A percentile compares a stretch with the other conserved stretches of the same genome.
Evolutionary conservation across 2,888 invertebrate species (phyloP).

Genomic region (Calameuta filiformis): DNA sequence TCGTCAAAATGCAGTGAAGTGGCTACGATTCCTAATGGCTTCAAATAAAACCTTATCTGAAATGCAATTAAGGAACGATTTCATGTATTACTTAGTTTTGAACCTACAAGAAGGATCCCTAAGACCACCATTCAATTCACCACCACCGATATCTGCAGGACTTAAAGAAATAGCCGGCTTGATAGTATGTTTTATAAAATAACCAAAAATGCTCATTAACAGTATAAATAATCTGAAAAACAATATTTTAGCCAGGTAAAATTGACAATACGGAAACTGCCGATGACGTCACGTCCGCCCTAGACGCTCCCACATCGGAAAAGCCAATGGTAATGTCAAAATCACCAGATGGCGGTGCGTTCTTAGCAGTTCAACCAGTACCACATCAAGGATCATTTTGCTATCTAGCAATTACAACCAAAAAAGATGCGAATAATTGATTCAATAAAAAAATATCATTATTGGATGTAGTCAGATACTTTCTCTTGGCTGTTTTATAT

Average conservation of each 20-base stretch:
- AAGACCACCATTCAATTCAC: slow-evolving; percentile 32
- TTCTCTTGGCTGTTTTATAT: neutral
- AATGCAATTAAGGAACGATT: slow-evolving; percentile 69
- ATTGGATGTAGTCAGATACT: no score
- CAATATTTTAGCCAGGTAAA: slow-evolving; percentile 27
- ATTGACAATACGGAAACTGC: slow-evolving; percentile 29
- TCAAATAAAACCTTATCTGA: slow-evolving; percentile 66
- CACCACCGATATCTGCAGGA: slow-evolving; percentile 22
- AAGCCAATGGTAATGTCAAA: slow-evolving; percentile 67
- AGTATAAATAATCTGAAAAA: neutral
- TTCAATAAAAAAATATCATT: slow-evolving; percentile 35
- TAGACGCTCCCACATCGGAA: slow-evolving; percentile 16
- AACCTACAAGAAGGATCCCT: slow-evolving; percentile 37
- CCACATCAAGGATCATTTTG: slow-evolving; percentile 71
- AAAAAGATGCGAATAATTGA: slow-evolving; percentile 16
- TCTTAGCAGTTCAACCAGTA: slow-evolving; percentile 70
- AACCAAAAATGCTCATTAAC: neutral
- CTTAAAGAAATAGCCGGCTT: slow-evolving; percentile 61
- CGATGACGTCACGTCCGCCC: slow-evolving; percentile 25
- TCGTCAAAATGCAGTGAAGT: slow-evolving; percentile 66
- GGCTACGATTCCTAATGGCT: slow-evolving; percentile 68
- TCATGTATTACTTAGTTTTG: slow-evolving; percentile 68
- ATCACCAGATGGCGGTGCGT: slow-evolving; percentile 71
- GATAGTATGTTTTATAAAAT: slow-evolving; percentile 53
- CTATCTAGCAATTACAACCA: slow-evolving; percentile 69